Percentiles rank a stretch among this genome's conserved stretches.
phyloP scores from a whole-genome alignment of 2,797 vertebrate species.

The Hemibagrus guttatus region DNA sequence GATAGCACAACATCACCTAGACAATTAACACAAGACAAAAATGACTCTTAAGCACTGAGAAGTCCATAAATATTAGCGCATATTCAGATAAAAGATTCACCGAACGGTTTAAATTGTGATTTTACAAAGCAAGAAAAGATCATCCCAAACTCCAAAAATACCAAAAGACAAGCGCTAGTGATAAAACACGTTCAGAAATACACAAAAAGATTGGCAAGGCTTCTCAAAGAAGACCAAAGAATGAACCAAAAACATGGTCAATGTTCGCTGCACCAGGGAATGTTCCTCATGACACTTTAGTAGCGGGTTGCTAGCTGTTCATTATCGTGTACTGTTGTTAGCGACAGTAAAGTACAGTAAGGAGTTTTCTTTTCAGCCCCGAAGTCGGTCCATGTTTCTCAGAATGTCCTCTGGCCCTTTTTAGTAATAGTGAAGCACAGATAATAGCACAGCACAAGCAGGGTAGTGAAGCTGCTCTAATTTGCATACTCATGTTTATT shows the following conservation, averaged over 20 bases:
- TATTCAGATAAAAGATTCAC: no score
- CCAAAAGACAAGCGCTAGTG: background rate
- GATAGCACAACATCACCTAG: background rate
- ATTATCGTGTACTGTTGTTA: background rate
- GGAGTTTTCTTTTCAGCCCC: background rate
- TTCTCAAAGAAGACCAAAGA: background rate
- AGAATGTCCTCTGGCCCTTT: background rate
- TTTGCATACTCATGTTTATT: conserved; percentile 15
- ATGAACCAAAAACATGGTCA: background rate
- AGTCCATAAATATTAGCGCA: no score
- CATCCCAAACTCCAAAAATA: background rate
- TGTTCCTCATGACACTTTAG: background rate
- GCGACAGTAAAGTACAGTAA: background rate
- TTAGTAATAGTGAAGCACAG: background rate
- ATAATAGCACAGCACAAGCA: conserved; percentile 5
- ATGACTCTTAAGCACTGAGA: background rate
- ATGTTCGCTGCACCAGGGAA: background rate
- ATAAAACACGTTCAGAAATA: background rate
- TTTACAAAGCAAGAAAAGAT: background rate
- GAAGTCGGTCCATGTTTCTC: background rate
- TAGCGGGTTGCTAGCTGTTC: background rate
- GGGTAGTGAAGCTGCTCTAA: background rate
- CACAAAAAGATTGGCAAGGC: background rate
- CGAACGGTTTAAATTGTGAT: no score
- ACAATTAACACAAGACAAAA: background rate